These are phyloP conservation scores for Circaetus cinerascens DNA, from an alignment of 2,113 vertebrate species.

Conservation along the genomic window DNA sequence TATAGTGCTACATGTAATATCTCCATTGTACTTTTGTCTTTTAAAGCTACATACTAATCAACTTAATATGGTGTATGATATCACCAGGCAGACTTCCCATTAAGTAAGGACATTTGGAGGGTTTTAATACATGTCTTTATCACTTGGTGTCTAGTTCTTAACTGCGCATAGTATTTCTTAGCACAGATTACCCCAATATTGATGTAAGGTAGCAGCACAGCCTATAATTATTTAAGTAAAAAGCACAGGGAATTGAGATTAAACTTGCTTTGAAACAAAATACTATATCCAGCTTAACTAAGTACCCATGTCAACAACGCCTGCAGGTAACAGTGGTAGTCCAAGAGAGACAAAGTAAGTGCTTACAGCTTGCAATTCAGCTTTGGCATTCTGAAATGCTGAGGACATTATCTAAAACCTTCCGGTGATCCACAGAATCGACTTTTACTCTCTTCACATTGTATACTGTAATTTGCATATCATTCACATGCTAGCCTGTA, in stretches of 20 bases:
- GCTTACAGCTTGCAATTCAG: not conserved
- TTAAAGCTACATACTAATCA: not conserved
- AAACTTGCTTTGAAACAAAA: not conserved
- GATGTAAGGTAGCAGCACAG: not conserved
- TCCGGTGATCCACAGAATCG: not conserved
- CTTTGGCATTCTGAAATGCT: not conserved
- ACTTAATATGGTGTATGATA: not conserved
- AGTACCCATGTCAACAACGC: not conserved
- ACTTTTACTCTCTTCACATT: not conserved
- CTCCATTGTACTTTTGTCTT: not conserved
- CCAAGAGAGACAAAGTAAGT: not conserved
- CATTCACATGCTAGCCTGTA: not conserved
- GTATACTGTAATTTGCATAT: not conserved
- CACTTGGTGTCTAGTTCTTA: not conserved
- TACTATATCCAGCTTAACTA: not conserved
- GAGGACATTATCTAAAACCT: not conserved
- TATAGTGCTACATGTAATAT: not conserved
- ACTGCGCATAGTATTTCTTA: not conserved
- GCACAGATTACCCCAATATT: not conserved
- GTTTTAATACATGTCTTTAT: not conserved
- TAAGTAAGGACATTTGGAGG: not conserved
- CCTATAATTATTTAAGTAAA: not conserved
- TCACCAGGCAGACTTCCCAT: not conserved
- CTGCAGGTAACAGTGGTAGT: not conserved
- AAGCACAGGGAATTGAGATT: not conserved